Conservation (phyloP, 2,888 invertebrate species). For the Acleris holmiana region DNA sequence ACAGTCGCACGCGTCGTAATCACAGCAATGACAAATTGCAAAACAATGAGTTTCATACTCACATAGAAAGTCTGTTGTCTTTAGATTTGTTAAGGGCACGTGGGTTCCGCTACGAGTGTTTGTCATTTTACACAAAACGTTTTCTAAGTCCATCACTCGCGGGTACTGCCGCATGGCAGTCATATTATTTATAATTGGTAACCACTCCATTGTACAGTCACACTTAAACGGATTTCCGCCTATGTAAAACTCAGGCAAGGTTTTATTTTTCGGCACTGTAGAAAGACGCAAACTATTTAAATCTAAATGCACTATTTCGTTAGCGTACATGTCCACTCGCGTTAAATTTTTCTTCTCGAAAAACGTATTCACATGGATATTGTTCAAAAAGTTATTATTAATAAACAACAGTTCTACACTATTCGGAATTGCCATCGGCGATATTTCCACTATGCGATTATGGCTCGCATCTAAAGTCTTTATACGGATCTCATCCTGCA, state of each 20-base stretch:
- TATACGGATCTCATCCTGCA: constrained; percentile 91
- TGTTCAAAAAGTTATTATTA: constrained; percentile 93
- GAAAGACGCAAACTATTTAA: constrained; percentile 91
- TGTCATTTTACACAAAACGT: constrained; percentile 94
- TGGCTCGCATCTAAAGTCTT: constrained; percentile 95
- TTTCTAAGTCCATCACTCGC: constrained; percentile 93
- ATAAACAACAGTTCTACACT: constrained; percentile 94
- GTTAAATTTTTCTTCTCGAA: constrained; percentile 92
- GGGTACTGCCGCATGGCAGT: constrained; percentile 93
- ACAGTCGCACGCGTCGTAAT: constrained; percentile 98
- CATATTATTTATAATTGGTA: constrained; percentile 94
- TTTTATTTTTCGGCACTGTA: constrained; percentile 88
- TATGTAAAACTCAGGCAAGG: constrained; percentile 94
- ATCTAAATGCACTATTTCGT: constrained; percentile 92
- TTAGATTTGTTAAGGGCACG: constrained; percentile 90
- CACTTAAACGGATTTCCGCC: constrained; percentile 97
- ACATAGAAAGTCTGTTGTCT: constrained; percentile 94
- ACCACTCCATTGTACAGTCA: constrained; percentile 98
- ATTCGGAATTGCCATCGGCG: constrained; percentile 93
- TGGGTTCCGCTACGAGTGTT: constrained; percentile 92
- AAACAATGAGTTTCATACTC: constrained; percentile 97
- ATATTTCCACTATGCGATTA: constrained; percentile 93
- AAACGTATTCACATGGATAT: constrained; percentile 93
- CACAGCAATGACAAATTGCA: constrained; percentile 97
- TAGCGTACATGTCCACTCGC: constrained; percentile 95